phyloP scores from a whole-genome alignment of 1,140 invertebrate genomes.

The Ceratosolen solmsi region DNA sequence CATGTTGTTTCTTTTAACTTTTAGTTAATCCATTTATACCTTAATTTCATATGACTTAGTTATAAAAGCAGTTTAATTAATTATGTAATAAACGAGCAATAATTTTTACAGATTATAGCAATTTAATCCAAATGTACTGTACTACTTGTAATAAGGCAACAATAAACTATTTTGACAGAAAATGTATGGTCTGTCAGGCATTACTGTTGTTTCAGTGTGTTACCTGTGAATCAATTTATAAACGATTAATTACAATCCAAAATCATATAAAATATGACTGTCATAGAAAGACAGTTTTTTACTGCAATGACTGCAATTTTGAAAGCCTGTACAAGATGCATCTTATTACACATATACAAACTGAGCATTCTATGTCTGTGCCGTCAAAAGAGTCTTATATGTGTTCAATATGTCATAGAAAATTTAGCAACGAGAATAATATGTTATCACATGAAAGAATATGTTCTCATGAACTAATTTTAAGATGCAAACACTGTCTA shows the following conservation, averaged over 20 bases:
- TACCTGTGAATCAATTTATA: slow-evolving; percentile 19
- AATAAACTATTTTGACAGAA: neutral
- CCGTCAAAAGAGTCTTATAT: neutral
- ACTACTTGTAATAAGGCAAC: slow-evolving; percentile 8
- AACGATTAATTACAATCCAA: slow-evolving; percentile 22
- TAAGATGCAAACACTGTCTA: slow-evolving; percentile 19
- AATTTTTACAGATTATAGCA: slow-evolving; percentile 14
- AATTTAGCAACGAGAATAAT: slow-evolving; percentile 5
- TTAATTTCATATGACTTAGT: neutral
- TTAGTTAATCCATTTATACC: neutral
- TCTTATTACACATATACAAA: slow-evolving; percentile 25
- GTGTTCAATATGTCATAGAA: slow-evolving; percentile 31
- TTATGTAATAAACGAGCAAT: neutral
- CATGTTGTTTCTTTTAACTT: neutral
- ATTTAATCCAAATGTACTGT: slow-evolving; percentile 37
- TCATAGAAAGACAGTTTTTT: neutral
- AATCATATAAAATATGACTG: slow-evolving; percentile 43
- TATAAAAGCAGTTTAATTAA: neutral
- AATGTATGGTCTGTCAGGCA: slow-evolving; percentile 14
- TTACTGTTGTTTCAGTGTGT: slow-evolving; percentile 34
- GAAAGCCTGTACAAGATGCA: neutral
- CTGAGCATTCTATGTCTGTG: neutral
- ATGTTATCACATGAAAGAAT: slow-evolving; percentile 35
- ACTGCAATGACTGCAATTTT: slow-evolving; percentile 33
- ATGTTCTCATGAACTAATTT: slow-evolving; percentile 1